These are phyloP conservation scores for Cheiracanthium punctorium DNA, from an alignment of 2,888 invertebrate genomes.

Conservation along the genomic window DNA sequence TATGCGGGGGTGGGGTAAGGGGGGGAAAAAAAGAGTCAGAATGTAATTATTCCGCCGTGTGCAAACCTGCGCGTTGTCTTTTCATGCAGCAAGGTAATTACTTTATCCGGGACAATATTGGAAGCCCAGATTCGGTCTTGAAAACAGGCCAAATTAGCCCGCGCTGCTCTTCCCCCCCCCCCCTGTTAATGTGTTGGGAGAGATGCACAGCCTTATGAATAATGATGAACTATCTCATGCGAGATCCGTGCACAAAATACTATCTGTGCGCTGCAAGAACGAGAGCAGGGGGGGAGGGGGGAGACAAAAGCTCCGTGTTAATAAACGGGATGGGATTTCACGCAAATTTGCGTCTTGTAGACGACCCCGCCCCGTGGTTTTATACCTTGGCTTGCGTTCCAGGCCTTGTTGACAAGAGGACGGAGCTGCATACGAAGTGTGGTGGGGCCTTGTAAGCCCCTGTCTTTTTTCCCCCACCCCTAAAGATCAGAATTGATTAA, in stretches of 20 bases:
- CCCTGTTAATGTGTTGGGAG: constrained; percentile 18
- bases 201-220: constrained; percentile 51
- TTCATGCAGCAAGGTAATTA: constrained; percentile 29
- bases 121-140: constrained; percentile 21
- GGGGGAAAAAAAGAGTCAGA: not conserved
- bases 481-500: not conserved
- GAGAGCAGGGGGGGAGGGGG: not conserved
- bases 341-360: constrained; percentile 36
- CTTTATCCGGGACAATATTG: constrained; percentile 34
- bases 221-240: constrained; percentile 58
- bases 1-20: too few species aligned
- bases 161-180: constrained; percentile 8
- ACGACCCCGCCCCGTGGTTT: constrained; percentile 30
- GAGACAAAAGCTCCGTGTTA: not conserved
- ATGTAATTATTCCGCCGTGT: constrained; percentile 12
- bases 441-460: not conserved
- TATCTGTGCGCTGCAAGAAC: not conserved
- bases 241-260: constrained; percentile 34
- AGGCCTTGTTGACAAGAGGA: not conserved
- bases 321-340: constrained; percentile 48
- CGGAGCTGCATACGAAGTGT: not conserved
- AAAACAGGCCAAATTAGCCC: constrained; percentile 59
- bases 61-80: constrained; percentile 10
- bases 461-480: not conserved
- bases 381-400: constrained; percentile 31